phyloP scores from a whole-genome alignment of 2,113 vertebrate species.

The Tapirus terrestris region DNA sequence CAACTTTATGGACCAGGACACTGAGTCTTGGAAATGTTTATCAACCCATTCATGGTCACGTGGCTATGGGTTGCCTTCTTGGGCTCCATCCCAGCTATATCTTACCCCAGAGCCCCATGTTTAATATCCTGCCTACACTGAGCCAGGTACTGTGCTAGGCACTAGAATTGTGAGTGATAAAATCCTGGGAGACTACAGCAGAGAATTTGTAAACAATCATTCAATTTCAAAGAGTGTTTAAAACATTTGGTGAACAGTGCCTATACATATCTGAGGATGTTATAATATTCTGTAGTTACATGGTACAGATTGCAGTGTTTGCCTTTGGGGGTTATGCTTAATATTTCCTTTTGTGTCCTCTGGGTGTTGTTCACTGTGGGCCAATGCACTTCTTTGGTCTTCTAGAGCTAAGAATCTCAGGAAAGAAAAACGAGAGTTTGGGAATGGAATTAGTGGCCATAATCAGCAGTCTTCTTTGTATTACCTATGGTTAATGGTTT shows the following conservation, averaged over 20 bases:
- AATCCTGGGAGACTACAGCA: neutral
- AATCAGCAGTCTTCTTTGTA: neutral
- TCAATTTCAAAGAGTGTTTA: neutral
- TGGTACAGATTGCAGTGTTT: neutral
- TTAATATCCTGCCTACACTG: neutral
- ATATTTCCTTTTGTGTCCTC: neutral
- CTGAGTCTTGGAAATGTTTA: neutral
- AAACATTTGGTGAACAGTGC: neutral
- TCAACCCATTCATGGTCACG: neutral
- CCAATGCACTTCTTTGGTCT: neutral
- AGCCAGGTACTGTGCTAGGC: neutral
- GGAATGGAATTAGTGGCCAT: neutral
- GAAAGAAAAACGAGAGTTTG: neutral
- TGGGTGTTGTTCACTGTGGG: neutral
- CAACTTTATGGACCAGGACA: neutral
- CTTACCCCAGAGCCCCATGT: neutral
- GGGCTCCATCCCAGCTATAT: neutral
- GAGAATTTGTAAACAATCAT: neutral
- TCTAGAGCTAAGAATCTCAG: constrained; percentile 16
- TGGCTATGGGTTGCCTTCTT: neutral
- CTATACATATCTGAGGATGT: neutral
- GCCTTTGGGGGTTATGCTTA: neutral
- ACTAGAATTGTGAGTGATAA: neutral
- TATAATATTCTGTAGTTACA: neutral
- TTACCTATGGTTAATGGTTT: neutral